Evolutionary conservation across 2,888 invertebrate genomes (phyloP), one percentile per base, ranked within the genome.

Genomic region (Falcaria lacertinaria): DNA sequence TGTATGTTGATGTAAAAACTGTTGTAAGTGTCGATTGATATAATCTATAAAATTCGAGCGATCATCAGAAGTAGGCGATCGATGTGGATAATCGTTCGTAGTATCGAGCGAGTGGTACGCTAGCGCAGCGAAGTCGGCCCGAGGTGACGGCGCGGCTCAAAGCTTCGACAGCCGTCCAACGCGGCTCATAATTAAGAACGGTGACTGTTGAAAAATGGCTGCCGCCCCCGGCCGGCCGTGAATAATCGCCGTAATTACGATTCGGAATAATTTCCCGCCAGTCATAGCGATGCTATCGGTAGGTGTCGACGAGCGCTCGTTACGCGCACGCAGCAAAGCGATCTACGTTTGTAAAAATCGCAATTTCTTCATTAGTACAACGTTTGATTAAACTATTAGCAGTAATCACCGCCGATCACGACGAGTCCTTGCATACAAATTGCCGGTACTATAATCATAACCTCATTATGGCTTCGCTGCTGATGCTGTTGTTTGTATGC

Each of bases 211-310:
- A 88, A 89, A 89, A 89, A 89, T 88, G 86, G 86, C 86, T 67
- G 87, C 87, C 87, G 88, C 87, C 88, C 88, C 88, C 86, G 87
- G 88, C 87, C 86, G 83, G 84, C 89, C 89, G 88, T 89, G 88
- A 89, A 89, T 88, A 89, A 89, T 89, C 88, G 89, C 74, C 85
- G 88, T 89, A 89, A 89, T 88, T 89, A 89, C 88, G 83, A 88
- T 81, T 88, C 84, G 81, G 88, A 88, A 89, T 88, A 89, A 88
- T 89, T 89, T 89, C 88, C 84, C 81, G 86, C 88, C 86, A 89
- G 89, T 89, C 89, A 89, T 89, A 89, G 88, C 86, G 89, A 89
- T 89, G 80, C 74, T 89, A 89, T 89, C 89, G 84, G 80, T 73
- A 88, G 87, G 88, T 89, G 88, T 87, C 80, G 89, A 88, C 88